Evolutionary conservation across 2,113 vertebrate species (phyloP), one percentile per base, ranked within the genome.

Genomic region (Dryoscopus gambensis): DNA sequence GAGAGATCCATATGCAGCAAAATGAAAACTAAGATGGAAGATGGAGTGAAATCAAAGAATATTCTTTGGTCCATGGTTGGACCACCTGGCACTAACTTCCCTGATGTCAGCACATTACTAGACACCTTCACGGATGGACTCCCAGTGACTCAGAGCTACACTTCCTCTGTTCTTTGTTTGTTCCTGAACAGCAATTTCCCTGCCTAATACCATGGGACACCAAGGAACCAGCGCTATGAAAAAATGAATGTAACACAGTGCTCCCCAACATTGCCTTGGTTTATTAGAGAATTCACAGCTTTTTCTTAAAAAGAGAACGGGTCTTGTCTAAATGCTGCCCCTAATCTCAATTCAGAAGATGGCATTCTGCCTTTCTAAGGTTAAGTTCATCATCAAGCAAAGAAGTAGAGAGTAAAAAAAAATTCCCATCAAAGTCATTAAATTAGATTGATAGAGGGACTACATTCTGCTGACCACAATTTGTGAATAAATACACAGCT

Each of bases 331-430:
- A 78, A 75, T 39, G 52, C n/a, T 39, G 15, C 7, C 46, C 28
- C 35, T 80, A 85, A 87, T 56, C 30, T 65, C 55, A 31, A 15
- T 63, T 53, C 4, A 15, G 57, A 76, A 65, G 37, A 63, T 4
- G 3, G 11, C 24, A 80, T 80, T 83, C 79, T 93, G 59, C 47
- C 80, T 93, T 87, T 71, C 63, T 65, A 84, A 53, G 56, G 62
- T 70, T 31, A 94, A 56, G 39, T 52, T 82, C 24, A 62, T 30
- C 21, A 77, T 50, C 28, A 84, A 69, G 55, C 9, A 64, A 73
- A 90, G 40, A 46, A 46, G 27, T 37, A 49, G 21, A 50, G 12
- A 62, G 24, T 5, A 10, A 7, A 27, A 12, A 47, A 7, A 44
- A 65, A 33, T 44, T 83, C 39, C 63, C 46, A 62, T 77, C 44